Percentiles rank a stretch among this genome's conserved stretches.
These are phyloP conservation scores for Petaurus breviceps DNA, from an alignment of 2,113 vertebrate species.

Conservation along the genomic window DNA sequence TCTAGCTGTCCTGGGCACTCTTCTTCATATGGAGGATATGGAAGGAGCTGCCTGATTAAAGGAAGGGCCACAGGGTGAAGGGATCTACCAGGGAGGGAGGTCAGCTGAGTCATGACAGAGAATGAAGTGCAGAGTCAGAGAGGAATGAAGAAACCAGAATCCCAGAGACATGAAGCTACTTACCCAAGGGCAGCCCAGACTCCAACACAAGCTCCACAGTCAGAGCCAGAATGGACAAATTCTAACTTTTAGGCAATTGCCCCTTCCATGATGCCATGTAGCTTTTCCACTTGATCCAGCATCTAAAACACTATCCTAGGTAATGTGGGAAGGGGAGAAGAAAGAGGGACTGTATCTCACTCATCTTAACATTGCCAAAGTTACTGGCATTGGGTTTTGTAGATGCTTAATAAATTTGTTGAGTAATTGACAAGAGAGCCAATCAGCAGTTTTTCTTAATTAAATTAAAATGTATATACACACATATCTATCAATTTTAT, in stretches of 20 bases:
- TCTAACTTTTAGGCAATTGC: neutral
- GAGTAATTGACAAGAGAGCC: neutral
- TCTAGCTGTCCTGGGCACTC: neutral
- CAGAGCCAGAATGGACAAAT: neutral
- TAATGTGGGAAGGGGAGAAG: neutral
- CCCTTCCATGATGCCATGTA: neutral
- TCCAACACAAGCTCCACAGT: neutral
- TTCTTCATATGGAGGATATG: neutral
- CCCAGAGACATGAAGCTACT: neutral
- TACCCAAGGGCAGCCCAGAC: neutral
- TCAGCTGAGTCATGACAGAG: neutral
- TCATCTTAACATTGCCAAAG: neutral
- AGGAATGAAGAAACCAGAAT: neutral
- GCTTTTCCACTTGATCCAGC: neutral
- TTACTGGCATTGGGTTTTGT: neutral
- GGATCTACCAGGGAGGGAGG: neutral
- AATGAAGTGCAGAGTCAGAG: neutral
- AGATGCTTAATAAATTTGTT: neutral
- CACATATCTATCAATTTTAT: too few relatives aligned
- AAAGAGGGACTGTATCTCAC: neutral
- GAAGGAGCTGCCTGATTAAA: neutral
- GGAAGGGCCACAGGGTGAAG: neutral
- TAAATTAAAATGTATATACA: neutral
- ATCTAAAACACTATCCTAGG: neutral
- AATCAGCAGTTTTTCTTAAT: neutral